Percentiles rank a stretch among this genome's conserved stretches.
phyloP scores from a whole-genome alignment of 2,113 vertebrate species.

The Apaloderma vittatum region DNA sequence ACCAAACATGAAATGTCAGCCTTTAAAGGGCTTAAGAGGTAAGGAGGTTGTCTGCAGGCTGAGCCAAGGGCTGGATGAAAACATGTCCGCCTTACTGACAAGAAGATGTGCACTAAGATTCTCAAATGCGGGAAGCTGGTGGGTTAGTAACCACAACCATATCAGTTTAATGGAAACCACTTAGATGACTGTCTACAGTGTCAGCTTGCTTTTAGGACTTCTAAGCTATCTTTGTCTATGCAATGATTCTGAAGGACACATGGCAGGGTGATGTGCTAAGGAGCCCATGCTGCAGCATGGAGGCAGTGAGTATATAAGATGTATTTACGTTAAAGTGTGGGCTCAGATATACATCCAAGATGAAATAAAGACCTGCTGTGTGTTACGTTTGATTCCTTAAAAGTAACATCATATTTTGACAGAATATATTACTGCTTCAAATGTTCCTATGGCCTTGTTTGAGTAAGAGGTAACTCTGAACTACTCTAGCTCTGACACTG shows the following conservation, averaged over 20 bases:
- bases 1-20: background rate
- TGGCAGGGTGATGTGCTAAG: background rate
- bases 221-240: background rate
- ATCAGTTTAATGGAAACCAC: background rate
- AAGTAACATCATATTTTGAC: background rate
- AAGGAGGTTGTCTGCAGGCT: background rate
- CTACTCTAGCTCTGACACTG: background rate
- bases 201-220: background rate
- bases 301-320: background rate
- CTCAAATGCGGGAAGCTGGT: background rate
- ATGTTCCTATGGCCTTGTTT: background rate
- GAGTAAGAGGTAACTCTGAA: background rate
- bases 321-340: background rate
- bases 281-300: background rate
- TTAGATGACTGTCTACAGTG: accelerated
- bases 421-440: background rate
- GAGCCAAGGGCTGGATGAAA: background rate
- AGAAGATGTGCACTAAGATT: background rate
- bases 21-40: background rate
- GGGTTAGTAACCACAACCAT: background rate
- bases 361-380: background rate
- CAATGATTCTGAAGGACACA: background rate
- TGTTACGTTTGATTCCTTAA: background rate
- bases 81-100: background rate
- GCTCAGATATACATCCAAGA: background rate